phyloP scores from a whole-genome alignment of 2,797 vertebrate species.

The Thalassophryne amazonica region DNA sequence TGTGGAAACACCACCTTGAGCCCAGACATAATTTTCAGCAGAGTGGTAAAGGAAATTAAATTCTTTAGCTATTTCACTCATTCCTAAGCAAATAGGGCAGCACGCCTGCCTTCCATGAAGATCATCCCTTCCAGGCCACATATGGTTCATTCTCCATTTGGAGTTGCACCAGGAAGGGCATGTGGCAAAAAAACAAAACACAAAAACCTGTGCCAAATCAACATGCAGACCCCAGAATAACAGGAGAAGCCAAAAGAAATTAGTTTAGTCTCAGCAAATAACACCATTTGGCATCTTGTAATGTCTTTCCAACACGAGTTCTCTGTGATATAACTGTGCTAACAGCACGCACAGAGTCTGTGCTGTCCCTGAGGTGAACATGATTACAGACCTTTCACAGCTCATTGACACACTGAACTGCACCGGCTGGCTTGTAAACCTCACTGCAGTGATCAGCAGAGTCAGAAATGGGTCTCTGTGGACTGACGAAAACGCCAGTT shows the following conservation, averaged over 20 bases:
- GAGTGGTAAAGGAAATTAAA: conserved; percentile 30
- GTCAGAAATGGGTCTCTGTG: not conserved
- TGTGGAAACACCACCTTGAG: too few species aligned
- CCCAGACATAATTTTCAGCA: too few species aligned
- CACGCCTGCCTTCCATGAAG: too few species aligned
- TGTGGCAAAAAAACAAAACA: too few species aligned
- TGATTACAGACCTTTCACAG: conserved; percentile 24
- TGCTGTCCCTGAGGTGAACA: conserved; percentile 11
- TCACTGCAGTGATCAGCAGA: conserved; percentile 21
- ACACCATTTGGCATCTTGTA: conserved; percentile 33
- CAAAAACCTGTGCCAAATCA: too few species aligned
- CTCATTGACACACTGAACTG: conserved; percentile 26
- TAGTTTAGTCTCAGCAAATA: too few species aligned
- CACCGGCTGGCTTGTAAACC: not conserved
- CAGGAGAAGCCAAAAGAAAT: too few species aligned
- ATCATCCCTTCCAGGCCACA: too few species aligned
- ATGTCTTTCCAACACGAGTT: conserved; percentile 34
- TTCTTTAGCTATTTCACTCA: conserved; percentile 29
- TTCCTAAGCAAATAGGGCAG: too few species aligned
- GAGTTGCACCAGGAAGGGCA: too few species aligned
- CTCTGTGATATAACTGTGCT: conserved; percentile 33
- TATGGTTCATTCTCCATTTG: too few species aligned
- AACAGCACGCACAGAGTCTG: conserved; percentile 14
- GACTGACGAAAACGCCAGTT: not conserved
- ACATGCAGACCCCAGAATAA: too few species aligned